Evolutionary conservation across 2,113 vertebrate species (phyloP).

Genomic region (Myrmophylax atrothorax): DNA sequence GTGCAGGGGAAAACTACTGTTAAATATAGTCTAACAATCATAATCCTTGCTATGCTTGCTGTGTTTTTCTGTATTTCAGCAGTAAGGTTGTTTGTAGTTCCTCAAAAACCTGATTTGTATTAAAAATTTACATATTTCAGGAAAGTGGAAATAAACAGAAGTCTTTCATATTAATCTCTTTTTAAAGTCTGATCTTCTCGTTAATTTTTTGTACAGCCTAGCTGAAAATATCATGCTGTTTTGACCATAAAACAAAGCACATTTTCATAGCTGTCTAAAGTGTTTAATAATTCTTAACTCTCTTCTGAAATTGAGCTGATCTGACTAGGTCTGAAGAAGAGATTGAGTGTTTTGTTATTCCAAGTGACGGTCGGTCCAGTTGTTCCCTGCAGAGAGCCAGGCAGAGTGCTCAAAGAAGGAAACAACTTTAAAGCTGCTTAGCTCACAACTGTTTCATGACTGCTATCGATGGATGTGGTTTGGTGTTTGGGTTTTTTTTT

Average conservation of each 20-base stretch:
- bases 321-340: neutral
- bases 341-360: neutral
- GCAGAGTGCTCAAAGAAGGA: neutral
- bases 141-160: neutral
- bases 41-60: neutral
- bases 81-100: neutral
- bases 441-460: neutral
- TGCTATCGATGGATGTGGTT: neutral
- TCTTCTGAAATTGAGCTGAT: neutral
- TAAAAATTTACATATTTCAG: neutral
- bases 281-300: neutral
- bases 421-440: neutral
- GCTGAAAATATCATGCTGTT: neutral
- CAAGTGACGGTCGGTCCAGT: fast-evolving
- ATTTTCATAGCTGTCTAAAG: neutral
- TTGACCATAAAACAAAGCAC: neutral
- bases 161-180: neutral
- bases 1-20: neutral
- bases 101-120: neutral
- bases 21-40: neutral
- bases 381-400: neutral
- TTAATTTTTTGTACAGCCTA: neutral
- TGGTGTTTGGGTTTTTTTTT: no score
- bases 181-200: neutral
- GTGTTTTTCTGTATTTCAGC: neutral